A percentile compares a stretch with the other conserved stretches of the same genome.
phyloP scores from a whole-genome alignment of 2,113 vertebrate species.

The Mugil cephalus region DNA sequence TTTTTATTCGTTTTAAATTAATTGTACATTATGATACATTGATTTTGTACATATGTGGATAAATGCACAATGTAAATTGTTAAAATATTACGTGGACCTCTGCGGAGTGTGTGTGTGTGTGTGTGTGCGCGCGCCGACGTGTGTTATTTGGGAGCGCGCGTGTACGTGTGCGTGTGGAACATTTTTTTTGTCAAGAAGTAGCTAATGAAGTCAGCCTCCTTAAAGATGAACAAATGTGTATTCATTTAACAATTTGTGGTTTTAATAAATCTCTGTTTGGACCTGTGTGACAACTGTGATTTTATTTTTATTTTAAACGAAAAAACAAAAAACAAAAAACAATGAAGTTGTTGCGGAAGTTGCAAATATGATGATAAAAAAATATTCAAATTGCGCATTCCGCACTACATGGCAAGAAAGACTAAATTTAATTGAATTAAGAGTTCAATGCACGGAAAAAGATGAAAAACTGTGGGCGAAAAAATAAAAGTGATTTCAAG shows the following conservation, averaged over 20 bases:
- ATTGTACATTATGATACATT: conserved; percentile 65
- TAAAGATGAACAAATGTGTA: conserved; percentile 61
- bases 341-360: too few relatives aligned
- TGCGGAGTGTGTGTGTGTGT: conserved; percentile 45
- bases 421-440: too few relatives aligned
- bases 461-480: neutral
- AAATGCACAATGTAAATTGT: conserved; percentile 78
- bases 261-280: conserved; percentile 79
- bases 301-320: conserved; percentile 36
- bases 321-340: neutral
- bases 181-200: conserved; percentile 64
- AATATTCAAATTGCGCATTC: too few relatives aligned
- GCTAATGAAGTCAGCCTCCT: conserved; percentile 59
- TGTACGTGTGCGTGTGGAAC: conserved; percentile 16
- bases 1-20: conserved; percentile 47
- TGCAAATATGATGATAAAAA: neutral
- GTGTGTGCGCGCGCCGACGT: conserved; percentile 27
- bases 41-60: conserved; percentile 79
- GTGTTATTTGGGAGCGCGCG: neutral
- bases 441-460: too few relatives aligned
- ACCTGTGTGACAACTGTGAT: conserved; percentile 51
- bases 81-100: conserved; percentile 61
- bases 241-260: conserved; percentile 67
- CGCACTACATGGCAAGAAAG: too few relatives aligned
- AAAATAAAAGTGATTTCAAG: neutral